Percentiles rank a stretch among this genome's conserved stretches.
Conservation (phyloP, 2,888 invertebrate species). For the Cerastis rubricosa region DNA sequence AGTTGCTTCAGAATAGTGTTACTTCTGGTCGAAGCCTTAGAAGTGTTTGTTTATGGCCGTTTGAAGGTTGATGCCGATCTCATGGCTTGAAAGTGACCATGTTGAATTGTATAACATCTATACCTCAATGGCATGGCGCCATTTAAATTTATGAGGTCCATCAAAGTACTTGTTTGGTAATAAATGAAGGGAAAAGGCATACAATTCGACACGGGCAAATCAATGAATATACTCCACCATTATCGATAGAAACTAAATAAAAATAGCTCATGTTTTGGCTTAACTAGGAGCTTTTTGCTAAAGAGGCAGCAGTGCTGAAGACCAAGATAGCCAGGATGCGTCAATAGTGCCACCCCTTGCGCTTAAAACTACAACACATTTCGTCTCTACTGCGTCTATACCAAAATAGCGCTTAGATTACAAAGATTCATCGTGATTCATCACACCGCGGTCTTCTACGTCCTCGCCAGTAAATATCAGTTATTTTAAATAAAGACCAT, state of each 20-base stretch:
- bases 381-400: background rate
- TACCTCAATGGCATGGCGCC: constrained; percentile 15
- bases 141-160: background rate
- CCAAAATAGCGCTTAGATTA: background rate
- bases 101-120: constrained; percentile 7
- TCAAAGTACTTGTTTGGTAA: background rate
- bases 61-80: constrained; percentile 51
- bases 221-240: background rate
- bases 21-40: constrained; percentile 16
- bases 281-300: too few relatives aligned
- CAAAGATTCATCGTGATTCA: constrained; percentile 12
- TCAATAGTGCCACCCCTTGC: background rate
- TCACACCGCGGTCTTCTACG: constrained; percentile 3
- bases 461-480: constrained; percentile 48
- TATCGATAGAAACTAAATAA: background rate
- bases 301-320: background rate
- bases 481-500: constrained; percentile 44
- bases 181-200: constrained; percentile 2
- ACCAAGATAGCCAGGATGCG: background rate
- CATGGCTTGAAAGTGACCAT: constrained; percentile 46
- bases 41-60: constrained; percentile 42
- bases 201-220: background rate
- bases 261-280: background rate
- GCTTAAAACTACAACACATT: too few relatives aligned
- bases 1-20: constrained; percentile 26